Conservation (phyloP, 2,797 vertebrate species). For the Ctenochaetus hawaiiensis region DNA sequence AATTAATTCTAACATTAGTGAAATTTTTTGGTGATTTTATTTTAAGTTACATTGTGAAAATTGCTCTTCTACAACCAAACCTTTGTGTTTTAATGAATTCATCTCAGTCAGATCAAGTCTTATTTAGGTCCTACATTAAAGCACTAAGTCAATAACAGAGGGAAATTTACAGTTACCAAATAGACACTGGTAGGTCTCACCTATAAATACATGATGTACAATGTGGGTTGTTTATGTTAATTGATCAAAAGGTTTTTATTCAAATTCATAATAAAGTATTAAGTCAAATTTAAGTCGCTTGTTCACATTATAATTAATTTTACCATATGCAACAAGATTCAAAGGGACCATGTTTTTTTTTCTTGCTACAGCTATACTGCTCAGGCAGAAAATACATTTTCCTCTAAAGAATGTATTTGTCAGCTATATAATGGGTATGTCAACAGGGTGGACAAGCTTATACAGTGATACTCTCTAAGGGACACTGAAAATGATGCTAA, state of each 20-base stretch:
- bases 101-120: background rate
- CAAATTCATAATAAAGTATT: too few relatives aligned
- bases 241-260: background rate
- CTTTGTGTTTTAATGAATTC: too few relatives aligned
- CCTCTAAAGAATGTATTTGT: constrained; percentile 54
- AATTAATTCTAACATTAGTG: too few relatives aligned
- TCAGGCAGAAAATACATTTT: constrained; percentile 22
- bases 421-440: constrained; percentile 66
- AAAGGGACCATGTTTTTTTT: background rate
- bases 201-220: too few relatives aligned
- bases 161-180: background rate
- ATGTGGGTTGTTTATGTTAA: background rate
- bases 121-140: background rate
- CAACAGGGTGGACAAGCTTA: constrained; percentile 58
- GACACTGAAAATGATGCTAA: constrained; percentile 69
- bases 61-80: too few relatives aligned
- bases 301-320: background rate
- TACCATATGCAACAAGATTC: background rate
- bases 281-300: background rate
- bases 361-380: constrained; percentile 20
- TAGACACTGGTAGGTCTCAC: too few relatives aligned
- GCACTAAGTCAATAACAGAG: background rate
- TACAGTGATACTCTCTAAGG: constrained; percentile 74
- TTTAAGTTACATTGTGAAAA: too few relatives aligned
- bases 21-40: too few relatives aligned